A percentile compares a stretch with the other conserved stretches of the same genome.
Conservation (phyloP, 2,888 invertebrate species). For the Tipula lateralis region DNA sequence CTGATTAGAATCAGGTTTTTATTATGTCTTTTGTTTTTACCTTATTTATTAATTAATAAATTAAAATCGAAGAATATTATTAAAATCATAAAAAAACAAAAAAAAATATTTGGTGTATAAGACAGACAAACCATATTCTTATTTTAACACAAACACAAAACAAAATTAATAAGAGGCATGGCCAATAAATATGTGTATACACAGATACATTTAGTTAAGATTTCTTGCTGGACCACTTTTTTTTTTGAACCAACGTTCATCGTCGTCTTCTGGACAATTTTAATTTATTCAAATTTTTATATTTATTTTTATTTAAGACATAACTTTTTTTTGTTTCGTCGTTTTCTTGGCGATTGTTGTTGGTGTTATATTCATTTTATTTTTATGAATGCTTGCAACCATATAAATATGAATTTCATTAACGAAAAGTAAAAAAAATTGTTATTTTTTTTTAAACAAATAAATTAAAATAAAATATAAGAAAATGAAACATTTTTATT, state of each 20-base stretch:
- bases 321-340: neutral
- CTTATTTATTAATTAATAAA: conserved; percentile 24
- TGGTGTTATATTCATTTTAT: neutral
- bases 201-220: neutral
- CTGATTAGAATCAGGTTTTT: conserved; percentile 14
- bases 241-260: neutral
- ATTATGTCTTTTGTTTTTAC: neutral
- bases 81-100: conserved; percentile 2
- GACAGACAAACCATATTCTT: conserved; percentile 15
- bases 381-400: neutral
- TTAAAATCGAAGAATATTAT: neutral
- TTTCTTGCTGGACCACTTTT: conserved; percentile 11
- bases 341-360: neutral
- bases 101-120: neutral
- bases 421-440: neutral
- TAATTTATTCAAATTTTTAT: conserved; percentile 19
- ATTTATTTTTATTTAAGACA: neutral
- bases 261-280: conserved; percentile 11
- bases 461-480: conserved; percentile 24
- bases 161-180: neutral
- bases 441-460: neutral
- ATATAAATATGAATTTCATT: conserved; percentile 24
- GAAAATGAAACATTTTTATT: conserved; percentile 20
- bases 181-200: conserved; percentile 24
- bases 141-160: neutral